Evolutionary conservation across 2,888 invertebrate genomes (phyloP).

Genomic region (Leucoptera coffeella): DNA sequence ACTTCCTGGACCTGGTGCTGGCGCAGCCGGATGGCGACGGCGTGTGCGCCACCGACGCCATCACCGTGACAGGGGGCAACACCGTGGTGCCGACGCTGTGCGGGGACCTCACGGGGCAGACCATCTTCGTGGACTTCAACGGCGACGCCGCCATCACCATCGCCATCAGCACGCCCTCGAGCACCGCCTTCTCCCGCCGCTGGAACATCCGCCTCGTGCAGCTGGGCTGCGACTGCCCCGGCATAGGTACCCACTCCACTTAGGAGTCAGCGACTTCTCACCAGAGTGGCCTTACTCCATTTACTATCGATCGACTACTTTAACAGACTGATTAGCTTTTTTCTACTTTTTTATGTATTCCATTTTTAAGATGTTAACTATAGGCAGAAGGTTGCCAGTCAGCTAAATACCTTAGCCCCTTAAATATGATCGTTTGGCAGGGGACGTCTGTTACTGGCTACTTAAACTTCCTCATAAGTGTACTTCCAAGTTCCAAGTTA

Average conservation of each 20-base stretch:
- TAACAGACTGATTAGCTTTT: too few species aligned
- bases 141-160: conserved; percentile 62
- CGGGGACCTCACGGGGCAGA: conserved; percentile 76
- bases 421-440: too few species aligned
- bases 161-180: conserved; percentile 56
- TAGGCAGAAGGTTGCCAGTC: too few species aligned
- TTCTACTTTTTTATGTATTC: too few species aligned
- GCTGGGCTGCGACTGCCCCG: conserved; percentile 65
- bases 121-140: conserved; percentile 70
- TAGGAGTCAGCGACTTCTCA: too few species aligned
- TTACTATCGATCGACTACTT: too few species aligned
- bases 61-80: conserved; percentile 64
- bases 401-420: too few species aligned
- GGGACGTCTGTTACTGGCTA: too few species aligned
- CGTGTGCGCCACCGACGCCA: conserved; percentile 61
- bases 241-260: conserved; percentile 41
- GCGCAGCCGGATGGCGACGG: conserved; percentile 72
- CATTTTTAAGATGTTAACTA: too few species aligned
- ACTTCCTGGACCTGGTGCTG: conserved; percentile 66
- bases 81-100: conserved; percentile 65
- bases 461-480: too few species aligned
- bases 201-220: conserved; percentile 74
- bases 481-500: too few species aligned
- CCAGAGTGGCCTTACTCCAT: too few species aligned
- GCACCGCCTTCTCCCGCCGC: conserved; percentile 56